Evolutionary conservation across 1,140 invertebrate species (phyloP).

Genomic region (Colletes latitarsis): DNA sequence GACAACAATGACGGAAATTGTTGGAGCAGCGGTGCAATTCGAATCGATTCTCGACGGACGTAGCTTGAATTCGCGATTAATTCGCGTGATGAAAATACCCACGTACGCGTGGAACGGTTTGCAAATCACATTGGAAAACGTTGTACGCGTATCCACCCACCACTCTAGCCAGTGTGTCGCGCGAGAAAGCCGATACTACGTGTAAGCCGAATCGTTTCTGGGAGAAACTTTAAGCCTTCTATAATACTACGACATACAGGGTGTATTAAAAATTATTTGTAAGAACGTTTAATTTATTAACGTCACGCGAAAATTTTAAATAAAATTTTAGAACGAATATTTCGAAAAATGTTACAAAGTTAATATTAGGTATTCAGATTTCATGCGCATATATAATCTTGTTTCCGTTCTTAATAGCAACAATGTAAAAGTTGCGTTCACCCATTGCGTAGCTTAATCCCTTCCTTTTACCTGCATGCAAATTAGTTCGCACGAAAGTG

Average conservation of each 20-base stretch:
- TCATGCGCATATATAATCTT: too few relatives aligned
- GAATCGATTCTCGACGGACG: slow-evolving; percentile 12
- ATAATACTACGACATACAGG: not conserved
- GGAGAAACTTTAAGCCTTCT: not conserved
- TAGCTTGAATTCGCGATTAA: slow-evolving; percentile 18
- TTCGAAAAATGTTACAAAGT: too few relatives aligned
- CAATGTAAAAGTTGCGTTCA: too few relatives aligned
- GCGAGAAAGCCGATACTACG: slow-evolving; percentile 4
- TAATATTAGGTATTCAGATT: too few relatives aligned
- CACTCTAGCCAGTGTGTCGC: not conserved
- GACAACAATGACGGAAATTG: slow-evolving; percentile 25
- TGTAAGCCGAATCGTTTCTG: not conserved
- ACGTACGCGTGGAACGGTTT: not conserved
- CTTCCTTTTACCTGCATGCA: too few relatives aligned
- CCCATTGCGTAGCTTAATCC: too few relatives aligned
- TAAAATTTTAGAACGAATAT: too few relatives aligned
- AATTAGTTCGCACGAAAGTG: too few relatives aligned
- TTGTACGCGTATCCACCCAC: not conserved
- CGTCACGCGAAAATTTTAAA: too few relatives aligned
- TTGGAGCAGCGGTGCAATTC: not conserved
- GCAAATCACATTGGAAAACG: not conserved
- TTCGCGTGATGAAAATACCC: not conserved
- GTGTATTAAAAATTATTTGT: too few relatives aligned
- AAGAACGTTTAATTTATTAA: too few relatives aligned
- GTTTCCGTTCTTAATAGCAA: too few relatives aligned